phyloP scores from a whole-genome alignment of 2,113 vertebrate genomes.

The Sprattus sprattus region DNA sequence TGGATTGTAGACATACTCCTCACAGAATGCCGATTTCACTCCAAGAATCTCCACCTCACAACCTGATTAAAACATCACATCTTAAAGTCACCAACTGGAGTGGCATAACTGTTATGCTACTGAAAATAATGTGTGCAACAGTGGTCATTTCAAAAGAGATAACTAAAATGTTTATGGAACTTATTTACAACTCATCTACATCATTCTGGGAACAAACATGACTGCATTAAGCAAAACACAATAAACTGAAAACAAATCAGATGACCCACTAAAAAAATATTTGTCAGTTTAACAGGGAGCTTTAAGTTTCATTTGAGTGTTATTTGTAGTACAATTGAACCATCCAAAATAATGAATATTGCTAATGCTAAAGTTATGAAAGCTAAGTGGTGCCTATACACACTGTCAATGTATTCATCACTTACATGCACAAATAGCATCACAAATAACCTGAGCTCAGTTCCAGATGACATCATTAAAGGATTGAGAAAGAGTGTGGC shows the following conservation, averaged over 20 bases:
- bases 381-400: too few species aligned
- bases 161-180: not conserved
- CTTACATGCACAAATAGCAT: too few species aligned
- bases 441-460: too few species aligned
- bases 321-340: not conserved
- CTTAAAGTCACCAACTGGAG: not conserved
- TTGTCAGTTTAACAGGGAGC: not conserved
- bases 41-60: conserved; percentile 92
- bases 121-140: too few species aligned
- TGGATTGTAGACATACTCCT: conserved; percentile 80
- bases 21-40: conserved; percentile 81
- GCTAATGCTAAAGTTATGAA: not conserved
- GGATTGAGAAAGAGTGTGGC: not conserved
- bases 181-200: not conserved
- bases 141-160: too few species aligned
- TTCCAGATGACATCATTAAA: too few species aligned
- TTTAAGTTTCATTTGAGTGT: not conserved
- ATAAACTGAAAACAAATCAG: not conserved
- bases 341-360: not conserved
- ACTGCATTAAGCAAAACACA: not conserved
- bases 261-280: not conserved
- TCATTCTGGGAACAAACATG: not conserved
- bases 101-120: too few species aligned
- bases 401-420: too few species aligned
- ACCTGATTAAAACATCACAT: conserved; percentile 65